These are phyloP conservation scores for Lophotriccus pileatus DNA, from an alignment of 2,797 vertebrate genomes.

Conservation along the genomic window DNA sequence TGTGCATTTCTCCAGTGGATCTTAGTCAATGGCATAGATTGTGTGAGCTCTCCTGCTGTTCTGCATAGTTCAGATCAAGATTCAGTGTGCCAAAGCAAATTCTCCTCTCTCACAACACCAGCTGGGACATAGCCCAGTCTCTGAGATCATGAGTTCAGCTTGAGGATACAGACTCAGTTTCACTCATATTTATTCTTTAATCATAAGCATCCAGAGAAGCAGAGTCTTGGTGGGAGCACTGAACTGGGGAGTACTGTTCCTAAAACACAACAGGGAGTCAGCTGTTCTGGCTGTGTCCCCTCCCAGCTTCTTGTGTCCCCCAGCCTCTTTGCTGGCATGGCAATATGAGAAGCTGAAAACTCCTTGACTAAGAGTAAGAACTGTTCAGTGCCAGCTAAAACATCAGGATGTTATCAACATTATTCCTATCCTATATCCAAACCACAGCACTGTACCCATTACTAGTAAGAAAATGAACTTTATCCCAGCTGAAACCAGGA, in stretches of 20 bases:
- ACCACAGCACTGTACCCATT: background rate
- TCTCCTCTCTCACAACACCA: background rate
- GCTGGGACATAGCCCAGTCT: background rate
- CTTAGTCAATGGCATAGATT: background rate
- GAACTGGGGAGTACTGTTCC: background rate
- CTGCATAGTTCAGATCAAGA: background rate
- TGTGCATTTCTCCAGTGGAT: background rate
- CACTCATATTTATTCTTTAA: background rate
- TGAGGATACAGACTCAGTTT: background rate
- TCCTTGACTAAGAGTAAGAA: background rate
- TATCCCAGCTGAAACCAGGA: background rate
- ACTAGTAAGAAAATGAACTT: background rate
- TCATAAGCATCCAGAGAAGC: background rate
- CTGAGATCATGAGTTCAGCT: accelerated
- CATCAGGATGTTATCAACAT: background rate
- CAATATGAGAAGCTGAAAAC: background rate
- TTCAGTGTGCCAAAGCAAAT: background rate
- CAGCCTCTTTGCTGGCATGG: background rate
- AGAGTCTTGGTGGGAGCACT: background rate
- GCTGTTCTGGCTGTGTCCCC: background rate
- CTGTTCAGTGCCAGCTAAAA: background rate
- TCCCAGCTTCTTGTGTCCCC: background rate
- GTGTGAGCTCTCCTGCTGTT: background rate
- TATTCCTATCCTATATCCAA: background rate
- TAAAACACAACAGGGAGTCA: background rate